phyloP scores from a whole-genome alignment of 2,888 invertebrate genomes.

The Coronaproctus castanopsis region DNA sequence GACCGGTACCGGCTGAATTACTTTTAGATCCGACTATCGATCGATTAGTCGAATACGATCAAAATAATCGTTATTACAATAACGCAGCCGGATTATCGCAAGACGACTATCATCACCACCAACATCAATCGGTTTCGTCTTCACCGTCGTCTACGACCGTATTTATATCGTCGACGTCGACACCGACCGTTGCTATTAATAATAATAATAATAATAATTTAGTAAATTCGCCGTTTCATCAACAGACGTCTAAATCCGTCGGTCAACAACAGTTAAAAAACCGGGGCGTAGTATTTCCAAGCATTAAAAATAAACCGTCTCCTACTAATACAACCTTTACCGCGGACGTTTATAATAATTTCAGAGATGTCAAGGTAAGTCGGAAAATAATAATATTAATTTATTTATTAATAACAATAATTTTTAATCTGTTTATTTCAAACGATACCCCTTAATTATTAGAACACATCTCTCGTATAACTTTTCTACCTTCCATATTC shows the following conservation, averaged over 20 bases:
- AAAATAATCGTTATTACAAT: slow-evolving; percentile 38
- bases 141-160: slow-evolving; percentile 24
- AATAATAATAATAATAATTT: slow-evolving; percentile 14
- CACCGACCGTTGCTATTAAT: slow-evolving; percentile 11
- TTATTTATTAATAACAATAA: no score
- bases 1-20: slow-evolving; percentile 53
- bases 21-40: slow-evolving; percentile 58
- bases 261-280: slow-evolving; percentile 33
- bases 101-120: slow-evolving; percentile 18
- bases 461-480: no score
- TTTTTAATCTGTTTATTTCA: no score
- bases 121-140: slow-evolving; percentile 25
- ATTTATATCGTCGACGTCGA: slow-evolving; percentile 14
- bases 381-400: background rate
- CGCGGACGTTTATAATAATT: slow-evolving; percentile 45
- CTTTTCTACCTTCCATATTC: no score
- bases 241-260: slow-evolving; percentile 15
- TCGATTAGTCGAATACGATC: slow-evolving; percentile 55
- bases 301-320: slow-evolving; percentile 74
- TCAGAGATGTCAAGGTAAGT: slow-evolving; percentile 67
- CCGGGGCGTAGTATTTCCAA: slow-evolving; percentile 73
- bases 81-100: background rate
- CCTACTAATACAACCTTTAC: slow-evolving; percentile 64
- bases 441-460: no score
- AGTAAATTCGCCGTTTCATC: slow-evolving; percentile 12